Evolutionary conservation across 2,797 vertebrate genomes (phyloP).

Genomic region (Cryptoprocta ferox): DNA sequence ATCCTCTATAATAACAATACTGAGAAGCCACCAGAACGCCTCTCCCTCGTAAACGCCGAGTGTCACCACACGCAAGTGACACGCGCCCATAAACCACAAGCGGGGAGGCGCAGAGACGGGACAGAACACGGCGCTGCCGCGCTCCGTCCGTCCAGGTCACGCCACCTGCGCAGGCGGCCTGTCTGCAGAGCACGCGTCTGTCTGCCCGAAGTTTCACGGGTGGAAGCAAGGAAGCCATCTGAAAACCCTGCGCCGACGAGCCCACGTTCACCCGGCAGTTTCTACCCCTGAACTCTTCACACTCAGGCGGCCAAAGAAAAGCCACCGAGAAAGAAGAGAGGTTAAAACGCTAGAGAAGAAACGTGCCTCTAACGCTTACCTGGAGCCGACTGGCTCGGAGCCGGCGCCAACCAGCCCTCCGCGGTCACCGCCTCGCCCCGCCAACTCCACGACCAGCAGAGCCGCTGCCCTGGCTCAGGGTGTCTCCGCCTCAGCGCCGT

Average conservation of each 20-base stretch:
- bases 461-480: not conserved
- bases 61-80: not conserved
- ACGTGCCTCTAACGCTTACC: not conserved
- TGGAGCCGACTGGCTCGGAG: fast-evolving
- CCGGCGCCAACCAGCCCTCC: not conserved
- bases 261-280: not conserved
- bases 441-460: not conserved
- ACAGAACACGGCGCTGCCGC: not conserved
- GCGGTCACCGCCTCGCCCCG: not conserved
- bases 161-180: not conserved
- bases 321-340: not conserved
- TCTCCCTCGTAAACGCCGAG: not conserved
- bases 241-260: not conserved
- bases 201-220: not conserved
- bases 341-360: fast-evolving
- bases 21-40: not conserved
- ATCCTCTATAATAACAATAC: not conserved
- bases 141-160: not conserved
- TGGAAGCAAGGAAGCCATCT: not conserved
- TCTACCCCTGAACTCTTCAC: not conserved
- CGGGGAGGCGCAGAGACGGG: not conserved
- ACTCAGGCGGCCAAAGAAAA: not conserved
- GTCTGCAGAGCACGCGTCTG: not conserved
- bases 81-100: not conserved
- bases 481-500: not conserved